These are phyloP conservation scores for Enteromius treurensis DNA, from an alignment of 2,797 vertebrate genomes.

Conservation along the genomic window DNA sequence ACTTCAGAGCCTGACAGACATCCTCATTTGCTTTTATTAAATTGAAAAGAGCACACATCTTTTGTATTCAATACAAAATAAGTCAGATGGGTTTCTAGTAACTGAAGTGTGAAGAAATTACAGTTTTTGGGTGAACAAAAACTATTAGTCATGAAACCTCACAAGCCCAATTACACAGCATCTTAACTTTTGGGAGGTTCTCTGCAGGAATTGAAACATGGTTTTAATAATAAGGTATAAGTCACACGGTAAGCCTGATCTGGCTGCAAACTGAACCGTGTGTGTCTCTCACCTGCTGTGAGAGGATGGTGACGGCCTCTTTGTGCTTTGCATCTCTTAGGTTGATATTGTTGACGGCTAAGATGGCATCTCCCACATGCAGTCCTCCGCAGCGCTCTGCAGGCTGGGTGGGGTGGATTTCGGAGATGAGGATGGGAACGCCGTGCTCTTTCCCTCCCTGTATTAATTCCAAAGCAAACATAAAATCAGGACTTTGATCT, in stretches of 20 bases:
- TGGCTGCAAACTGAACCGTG: neutral
- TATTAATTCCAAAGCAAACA: neutral
- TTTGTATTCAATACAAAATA: neutral
- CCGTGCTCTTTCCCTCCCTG: slow-evolving; percentile 98
- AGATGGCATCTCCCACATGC: slow-evolving; percentile 95
- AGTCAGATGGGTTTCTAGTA: neutral
- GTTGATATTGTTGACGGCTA: slow-evolving; percentile 97
- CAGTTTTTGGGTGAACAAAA: neutral
- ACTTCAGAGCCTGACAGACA: neutral
- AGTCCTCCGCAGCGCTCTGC: slow-evolving; percentile 94
- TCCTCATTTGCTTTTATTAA: neutral
- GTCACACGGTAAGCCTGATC: neutral
- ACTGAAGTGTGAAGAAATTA: neutral
- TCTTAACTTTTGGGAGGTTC: slow-evolving; percentile 4
- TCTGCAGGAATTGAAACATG: neutral
- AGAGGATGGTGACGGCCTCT: slow-evolving; percentile 97
- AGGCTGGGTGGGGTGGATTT: slow-evolving; percentile 94
- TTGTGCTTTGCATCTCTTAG: slow-evolving; percentile 97
- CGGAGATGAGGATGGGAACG: slow-evolving; percentile 96
- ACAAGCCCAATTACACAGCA: neutral
- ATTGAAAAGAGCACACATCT: neutral
- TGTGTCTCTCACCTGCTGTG: slow-evolving; percentile 86
- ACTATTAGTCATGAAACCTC: neutral
- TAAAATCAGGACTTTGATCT: neutral
- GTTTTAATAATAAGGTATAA: slow-evolving; percentile 1